Conservation (phyloP, 2,797 vertebrate genomes). For the Enteromius mattozi region DNA sequence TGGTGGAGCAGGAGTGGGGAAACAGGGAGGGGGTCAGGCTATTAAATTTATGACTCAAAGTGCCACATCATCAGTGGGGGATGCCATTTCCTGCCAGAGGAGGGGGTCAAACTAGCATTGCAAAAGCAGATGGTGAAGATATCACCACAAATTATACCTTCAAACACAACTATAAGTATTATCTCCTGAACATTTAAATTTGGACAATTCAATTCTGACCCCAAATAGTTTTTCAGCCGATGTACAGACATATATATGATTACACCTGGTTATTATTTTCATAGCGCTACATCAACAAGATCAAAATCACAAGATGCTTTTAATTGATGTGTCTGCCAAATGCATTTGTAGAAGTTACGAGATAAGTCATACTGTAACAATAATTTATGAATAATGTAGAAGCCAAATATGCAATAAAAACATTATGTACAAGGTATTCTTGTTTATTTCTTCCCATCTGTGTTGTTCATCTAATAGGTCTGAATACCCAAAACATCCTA, state of each 20-base stretch:
- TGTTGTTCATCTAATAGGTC: not conserved
- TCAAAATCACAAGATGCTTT: not conserved
- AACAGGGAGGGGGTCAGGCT: constrained; percentile 48
- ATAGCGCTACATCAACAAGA: not conserved
- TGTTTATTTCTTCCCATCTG: not conserved
- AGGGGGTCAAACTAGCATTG: constrained; percentile 61
- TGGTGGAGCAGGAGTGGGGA: constrained; percentile 47
- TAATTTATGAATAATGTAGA: constrained; percentile 1
- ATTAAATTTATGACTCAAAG: constrained; percentile 73
- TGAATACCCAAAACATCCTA: not conserved
- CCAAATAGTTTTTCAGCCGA: not conserved
- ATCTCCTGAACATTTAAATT: constrained; percentile 15
- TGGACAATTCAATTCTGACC: not conserved
- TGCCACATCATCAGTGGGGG: constrained; percentile 77
- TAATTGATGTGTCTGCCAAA: not conserved
- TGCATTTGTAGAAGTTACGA: not conserved
- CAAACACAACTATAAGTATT: constrained; percentile 34
- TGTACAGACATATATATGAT: not conserved
- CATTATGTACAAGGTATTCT: not conserved
- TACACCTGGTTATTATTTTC: constrained; percentile 7
- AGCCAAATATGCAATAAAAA: not conserved
- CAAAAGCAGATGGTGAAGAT: constrained; percentile 70
- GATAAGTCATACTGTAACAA: not conserved
- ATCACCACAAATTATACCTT: constrained; percentile 63
- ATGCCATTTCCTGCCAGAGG: constrained; percentile 76